These are phyloP conservation scores for Drosophila prolongata DNA, from an alignment of 2,888 invertebrate genomes.

Conservation along the genomic window DNA sequence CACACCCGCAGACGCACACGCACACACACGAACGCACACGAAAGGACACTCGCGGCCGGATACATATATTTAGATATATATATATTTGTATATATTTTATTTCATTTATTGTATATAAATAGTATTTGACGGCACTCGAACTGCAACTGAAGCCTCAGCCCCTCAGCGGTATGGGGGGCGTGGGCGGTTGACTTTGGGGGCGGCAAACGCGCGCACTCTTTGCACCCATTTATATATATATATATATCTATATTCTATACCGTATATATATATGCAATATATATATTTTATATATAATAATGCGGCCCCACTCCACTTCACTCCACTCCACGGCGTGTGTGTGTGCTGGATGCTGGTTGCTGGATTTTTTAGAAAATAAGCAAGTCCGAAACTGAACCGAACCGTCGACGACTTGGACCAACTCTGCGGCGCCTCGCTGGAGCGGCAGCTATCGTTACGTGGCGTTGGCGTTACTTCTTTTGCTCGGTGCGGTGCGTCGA, in stretches of 20 bases:
- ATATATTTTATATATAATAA: conserved; percentile 76
- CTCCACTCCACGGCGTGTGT: conserved; percentile 34
- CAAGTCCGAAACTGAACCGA: conserved; percentile 79
- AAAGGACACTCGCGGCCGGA: conserved; percentile 27
- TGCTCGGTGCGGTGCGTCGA: conserved; percentile 72
- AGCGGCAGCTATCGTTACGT: conserved; percentile 46
- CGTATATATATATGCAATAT: conserved; percentile 67
- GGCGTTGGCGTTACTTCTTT: conserved; percentile 51
- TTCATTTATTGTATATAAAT: conserved; percentile 74
- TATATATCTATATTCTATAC: conserved; percentile 46
- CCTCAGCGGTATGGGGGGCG: conserved; percentile 30
- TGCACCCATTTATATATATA: conserved; percentile 53
- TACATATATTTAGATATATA: conserved; percentile 30
- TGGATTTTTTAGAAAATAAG: conserved; percentile 76
- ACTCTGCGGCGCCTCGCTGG: conserved; percentile 64
- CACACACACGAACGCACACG: conserved; percentile 24
- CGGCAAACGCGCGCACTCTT: conserved; percentile 72
- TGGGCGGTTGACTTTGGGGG: conserved; percentile 55
- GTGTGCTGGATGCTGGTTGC: conserved; percentile 33
- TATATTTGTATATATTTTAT: conserved; percentile 61
- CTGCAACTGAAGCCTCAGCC: conserved; percentile 41
- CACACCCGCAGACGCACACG: conserved; percentile 37
- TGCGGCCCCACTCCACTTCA: conserved; percentile 53
- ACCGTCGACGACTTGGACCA: conserved; percentile 79
- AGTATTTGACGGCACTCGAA: conserved; percentile 70